Evolutionary conservation across 1,140 invertebrate genomes (phyloP).

Genomic region (Drosophila guanche): DNA sequence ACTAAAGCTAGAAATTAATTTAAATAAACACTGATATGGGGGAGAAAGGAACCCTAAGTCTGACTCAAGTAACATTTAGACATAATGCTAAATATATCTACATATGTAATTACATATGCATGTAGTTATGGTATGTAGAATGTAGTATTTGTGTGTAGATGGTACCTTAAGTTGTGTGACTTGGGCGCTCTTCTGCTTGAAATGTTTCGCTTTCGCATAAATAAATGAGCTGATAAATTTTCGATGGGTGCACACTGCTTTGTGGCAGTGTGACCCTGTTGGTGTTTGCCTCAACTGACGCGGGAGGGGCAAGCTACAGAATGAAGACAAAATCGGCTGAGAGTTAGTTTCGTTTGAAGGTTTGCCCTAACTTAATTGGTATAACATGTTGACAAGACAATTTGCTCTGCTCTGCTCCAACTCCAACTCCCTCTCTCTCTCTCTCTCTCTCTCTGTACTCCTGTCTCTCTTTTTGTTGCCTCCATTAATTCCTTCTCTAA

Average conservation of each 20-base stretch:
- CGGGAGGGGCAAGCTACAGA: conserved; percentile 27
- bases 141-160: conserved; percentile 21
- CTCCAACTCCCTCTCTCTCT: too few relatives aligned
- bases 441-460: background rate
- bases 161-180: conserved; percentile 52
- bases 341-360: background rate
- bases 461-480: too few relatives aligned
- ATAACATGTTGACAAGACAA: conserved; percentile 27
- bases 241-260: background rate
- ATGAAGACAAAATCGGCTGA: conserved; percentile 7
- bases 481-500: conserved; percentile 3
- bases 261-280: background rate
- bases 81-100: conserved; percentile 30
- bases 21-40: conserved; percentile 51
- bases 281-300: background rate
- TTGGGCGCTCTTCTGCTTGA: conserved; percentile 41
- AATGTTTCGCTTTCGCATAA: conserved; percentile 39
- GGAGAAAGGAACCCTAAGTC: conserved; percentile 40
- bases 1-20: conserved; percentile 54
- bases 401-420: conserved; percentile 19
- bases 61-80: conserved; percentile 50
- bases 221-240: conserved; percentile 24
- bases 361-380: conserved; percentile 21
- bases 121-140: too few relatives aligned
- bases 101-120: background rate